Percentiles rank a stretch among this genome's conserved stretches.
These are phyloP conservation scores for Ischnura elegans DNA, from an alignment of 2,888 invertebrate genomes.

Conservation along the genomic window DNA sequence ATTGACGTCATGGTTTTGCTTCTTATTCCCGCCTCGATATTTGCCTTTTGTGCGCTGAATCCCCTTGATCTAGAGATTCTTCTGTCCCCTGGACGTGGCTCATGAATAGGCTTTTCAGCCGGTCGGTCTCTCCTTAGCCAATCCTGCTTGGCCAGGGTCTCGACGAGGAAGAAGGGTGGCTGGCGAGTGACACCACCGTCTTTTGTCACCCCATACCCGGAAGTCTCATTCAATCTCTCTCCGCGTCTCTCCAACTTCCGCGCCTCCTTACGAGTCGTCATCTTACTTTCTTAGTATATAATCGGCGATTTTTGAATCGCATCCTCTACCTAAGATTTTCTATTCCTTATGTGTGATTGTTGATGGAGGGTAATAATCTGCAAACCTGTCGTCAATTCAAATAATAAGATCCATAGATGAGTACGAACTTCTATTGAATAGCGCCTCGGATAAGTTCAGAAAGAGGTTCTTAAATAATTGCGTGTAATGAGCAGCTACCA, in stretches of 20 bases:
- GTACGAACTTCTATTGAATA: too few species aligned
- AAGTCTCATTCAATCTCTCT: neutral
- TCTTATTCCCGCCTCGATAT: neutral
- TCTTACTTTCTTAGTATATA: too few species aligned
- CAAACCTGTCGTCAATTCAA: too few species aligned
- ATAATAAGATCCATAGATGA: too few species aligned
- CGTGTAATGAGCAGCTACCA: too few species aligned
- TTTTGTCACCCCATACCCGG: neutral
- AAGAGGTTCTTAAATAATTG: too few species aligned
- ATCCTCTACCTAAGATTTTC: neutral
- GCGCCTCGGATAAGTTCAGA: too few species aligned
- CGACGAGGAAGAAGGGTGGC: neutral
- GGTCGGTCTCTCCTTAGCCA: neutral
- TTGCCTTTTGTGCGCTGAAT: neutral
- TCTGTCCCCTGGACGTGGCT: neutral
- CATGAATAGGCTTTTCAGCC: neutral
- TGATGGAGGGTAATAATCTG: too few species aligned
- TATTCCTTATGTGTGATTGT: too few species aligned
- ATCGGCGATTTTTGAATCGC: neutral
- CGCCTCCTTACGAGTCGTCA: neutral
- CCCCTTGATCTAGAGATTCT: neutral
- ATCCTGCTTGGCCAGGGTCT: neutral
- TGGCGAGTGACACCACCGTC: neutral
- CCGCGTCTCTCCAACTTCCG: neutral
- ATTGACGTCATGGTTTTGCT: neutral